These are phyloP conservation scores for Pampusana beccarii DNA, from an alignment of 2,113 vertebrate genomes.

Conservation along the genomic window DNA sequence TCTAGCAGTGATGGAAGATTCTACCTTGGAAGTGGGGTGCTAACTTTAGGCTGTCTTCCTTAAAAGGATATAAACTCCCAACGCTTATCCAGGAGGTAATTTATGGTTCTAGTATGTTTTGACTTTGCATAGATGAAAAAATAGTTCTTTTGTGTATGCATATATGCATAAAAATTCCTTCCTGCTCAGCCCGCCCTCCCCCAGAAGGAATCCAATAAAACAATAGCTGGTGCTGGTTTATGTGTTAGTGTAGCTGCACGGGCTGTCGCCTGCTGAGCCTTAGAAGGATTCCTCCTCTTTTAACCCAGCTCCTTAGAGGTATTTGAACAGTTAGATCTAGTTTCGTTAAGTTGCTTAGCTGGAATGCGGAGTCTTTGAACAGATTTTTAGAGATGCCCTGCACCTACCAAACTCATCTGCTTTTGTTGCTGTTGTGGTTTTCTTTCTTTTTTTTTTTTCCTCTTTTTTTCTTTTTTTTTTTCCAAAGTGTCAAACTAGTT, in stretches of 20 bases:
- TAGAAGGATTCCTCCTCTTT: background rate
- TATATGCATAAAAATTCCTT: slow-evolving; percentile 62
- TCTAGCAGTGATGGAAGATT: slow-evolving; percentile 54
- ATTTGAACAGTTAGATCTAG: background rate
- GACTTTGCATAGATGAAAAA: slow-evolving; percentile 55
- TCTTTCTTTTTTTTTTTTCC: too few relatives aligned
- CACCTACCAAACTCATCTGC: background rate
- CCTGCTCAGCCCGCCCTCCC: background rate
- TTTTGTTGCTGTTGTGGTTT: background rate
- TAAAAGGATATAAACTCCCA: slow-evolving; percentile 54
- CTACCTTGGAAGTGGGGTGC: slow-evolving; percentile 60
- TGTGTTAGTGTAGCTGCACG: background rate
- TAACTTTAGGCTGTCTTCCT: slow-evolving; percentile 50
- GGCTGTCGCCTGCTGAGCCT: background rate
- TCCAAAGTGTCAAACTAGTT: background rate
- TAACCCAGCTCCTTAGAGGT: background rate
- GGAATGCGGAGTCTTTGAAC: background rate
- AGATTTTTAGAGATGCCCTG: background rate
- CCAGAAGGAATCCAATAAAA: background rate
- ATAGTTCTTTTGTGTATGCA: slow-evolving; percentile 19
- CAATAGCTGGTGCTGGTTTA: slow-evolving; percentile 7
- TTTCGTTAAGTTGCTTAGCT: background rate
- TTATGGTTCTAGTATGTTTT: slow-evolving; percentile 57
- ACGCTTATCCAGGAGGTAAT: slow-evolving; percentile 24
- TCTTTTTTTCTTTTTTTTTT: background rate